Evolutionary conservation across 2,888 invertebrate genomes (phyloP), one percentile per base, ranked within the genome.

Genomic region (Agrochola circellaris): DNA sequence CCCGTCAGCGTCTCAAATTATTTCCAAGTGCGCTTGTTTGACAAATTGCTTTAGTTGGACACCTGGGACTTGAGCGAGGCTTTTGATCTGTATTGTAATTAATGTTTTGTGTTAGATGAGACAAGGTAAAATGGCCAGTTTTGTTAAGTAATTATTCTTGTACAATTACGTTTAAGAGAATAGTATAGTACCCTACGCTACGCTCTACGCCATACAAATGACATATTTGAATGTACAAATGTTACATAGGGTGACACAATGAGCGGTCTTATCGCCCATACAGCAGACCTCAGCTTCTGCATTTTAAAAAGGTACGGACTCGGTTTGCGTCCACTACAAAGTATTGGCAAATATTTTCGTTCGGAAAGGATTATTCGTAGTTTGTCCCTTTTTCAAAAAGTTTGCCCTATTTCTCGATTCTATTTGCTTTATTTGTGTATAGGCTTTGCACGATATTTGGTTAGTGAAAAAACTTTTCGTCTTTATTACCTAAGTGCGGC

Each of bases 1-100:
- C 86, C 77, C 73, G 74, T 71, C 80, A 84, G 70, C 83, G 83
- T 83, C 86, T 82, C 82, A 77, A 85, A 88, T 88, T 87, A 85
- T 85, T 86, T 77, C 72, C 26, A 84, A 88, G 73, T 84, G 66
- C 87, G 73, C 82, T 83, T 81, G 83, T 75, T 83, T 81, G 79
- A 82, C 73, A 74, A 87, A 87, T 86, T 82, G 82, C 77, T 76
- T 77, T 82, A 82, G 71, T 75, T 81, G 58, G 71, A 71, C 87
- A 85, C 73, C 81, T 82, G 81, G 81, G 71, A 74, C 54, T 73
- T 65, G 71, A 17, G 69, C n/a, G 23, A 65, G 64, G 51, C 61
- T 73, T 79, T 83, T 77, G 70, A 81, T 77, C 80, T 67, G 30
- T 45, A 66, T 23, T 30, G 45, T 73, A 70, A 73, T 77, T 77